Base-by-base conservation (phyloP, 2,888 invertebrate genomes). In the Perdita meconis region DNA sequence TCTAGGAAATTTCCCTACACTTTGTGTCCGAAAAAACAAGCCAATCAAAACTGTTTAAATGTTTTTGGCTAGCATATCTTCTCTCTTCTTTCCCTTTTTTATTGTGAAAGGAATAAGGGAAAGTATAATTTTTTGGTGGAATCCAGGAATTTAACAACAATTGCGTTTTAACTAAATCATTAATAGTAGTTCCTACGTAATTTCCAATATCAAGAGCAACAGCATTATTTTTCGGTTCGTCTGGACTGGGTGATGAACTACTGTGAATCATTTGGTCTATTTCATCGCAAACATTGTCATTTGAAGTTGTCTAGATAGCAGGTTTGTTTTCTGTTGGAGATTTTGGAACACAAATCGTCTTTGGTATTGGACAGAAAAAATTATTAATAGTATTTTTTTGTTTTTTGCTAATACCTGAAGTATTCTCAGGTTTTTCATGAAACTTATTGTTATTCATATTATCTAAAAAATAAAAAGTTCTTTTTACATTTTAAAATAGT, bases 111-210 rank as follows among this genome's bases (percentile, higher is more conserved):
- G 40, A 42, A 42, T 42, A 42, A 42, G 40, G 40, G 40, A 42
- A 42, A 42, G n/a, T 42, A 42, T 42, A 42, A 42, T n/a, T 42
- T 42, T 42, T 42, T n/a, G n/a, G 40, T 42, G 40, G 40, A 42
- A 42, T 36, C 36, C 36, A 36, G 1, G 36, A n/a, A n/a, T 42
- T 42, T n/a, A 42, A 42, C 0, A 42, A 42, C n/a, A 42, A 42
- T 42, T 42, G 40, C 6, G 13, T 42, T 42, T 42, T 42, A 42
- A 42, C n/a, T 42, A 42, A 42, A 42, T 42, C n/a, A 42, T 40
- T 42, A 13, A n/a, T 6, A 13, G 40, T 42, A n/a, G 40, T 42
- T 42, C 4, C 40, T 42, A 36, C 36, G 36, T 36, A 36, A 36
- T 36, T 36, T 36, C 36, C 1, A 12, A 36, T 36, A 36, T 36